These are phyloP conservation scores for Chrysolina oricalcia DNA, from an alignment of 2,888 invertebrate species.

Conservation along the genomic window DNA sequence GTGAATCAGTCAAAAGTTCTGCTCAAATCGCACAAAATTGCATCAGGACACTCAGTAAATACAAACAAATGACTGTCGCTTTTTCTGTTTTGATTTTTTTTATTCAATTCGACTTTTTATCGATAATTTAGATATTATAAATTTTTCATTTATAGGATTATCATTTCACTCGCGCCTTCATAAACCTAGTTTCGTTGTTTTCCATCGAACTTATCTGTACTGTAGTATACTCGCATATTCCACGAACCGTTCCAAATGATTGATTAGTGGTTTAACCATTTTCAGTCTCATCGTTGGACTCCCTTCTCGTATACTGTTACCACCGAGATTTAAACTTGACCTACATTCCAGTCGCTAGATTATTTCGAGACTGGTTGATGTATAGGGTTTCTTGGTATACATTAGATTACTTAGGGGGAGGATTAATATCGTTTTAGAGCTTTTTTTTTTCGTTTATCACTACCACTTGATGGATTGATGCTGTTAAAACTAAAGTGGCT, in stretches of 20 bases:
- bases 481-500: background rate
- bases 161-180: no score
- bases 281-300: background rate
- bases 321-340: slow-evolving; percentile 8
- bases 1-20: no score
- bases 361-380: background rate
- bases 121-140: no score
- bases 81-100: no score
- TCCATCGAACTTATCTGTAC: background rate
- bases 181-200: no score
- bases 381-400: background rate
- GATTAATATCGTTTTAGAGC: slow-evolving; percentile 1
- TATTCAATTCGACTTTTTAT: no score
- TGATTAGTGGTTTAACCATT: background rate
- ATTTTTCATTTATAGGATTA: no score
- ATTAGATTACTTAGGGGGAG: background rate
- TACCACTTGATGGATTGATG: background rate
- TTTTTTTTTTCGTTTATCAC: background rate
- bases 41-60: no score
- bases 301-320: background rate
- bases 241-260: background rate
- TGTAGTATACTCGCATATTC: background rate
- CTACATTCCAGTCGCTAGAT: background rate
- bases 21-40: no score
- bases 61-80: no score